phyloP scores from a whole-genome alignment of 37 sponge, comb jelly and placozoan species.

The Amphimedon queenslandica region DNA sequence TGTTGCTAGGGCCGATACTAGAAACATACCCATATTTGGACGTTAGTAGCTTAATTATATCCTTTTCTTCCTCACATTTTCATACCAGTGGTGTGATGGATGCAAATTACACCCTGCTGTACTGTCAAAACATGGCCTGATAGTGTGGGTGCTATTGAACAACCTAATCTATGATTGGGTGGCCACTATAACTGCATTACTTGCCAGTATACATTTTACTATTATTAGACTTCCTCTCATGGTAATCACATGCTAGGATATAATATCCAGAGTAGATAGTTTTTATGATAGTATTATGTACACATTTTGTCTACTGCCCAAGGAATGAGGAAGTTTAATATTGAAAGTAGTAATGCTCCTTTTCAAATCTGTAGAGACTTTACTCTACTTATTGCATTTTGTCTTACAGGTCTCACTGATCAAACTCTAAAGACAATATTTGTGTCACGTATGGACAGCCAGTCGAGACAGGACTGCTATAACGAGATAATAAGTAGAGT shows the following conservation, averaged over 20 bases:
- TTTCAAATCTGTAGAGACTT: background rate
- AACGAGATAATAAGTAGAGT: constrained; percentile 42
- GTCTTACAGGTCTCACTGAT: constrained; percentile 15
- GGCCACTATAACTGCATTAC: background rate
- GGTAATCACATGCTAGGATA: too few species aligned
- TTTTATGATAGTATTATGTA: background rate
- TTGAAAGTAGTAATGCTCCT: background rate
- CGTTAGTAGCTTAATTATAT: constrained; percentile 20
- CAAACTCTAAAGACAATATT: constrained; percentile 39
- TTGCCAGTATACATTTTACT: background rate
- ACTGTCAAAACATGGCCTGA: too few species aligned
- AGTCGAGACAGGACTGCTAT: constrained; percentile 27
- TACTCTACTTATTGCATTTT: background rate
- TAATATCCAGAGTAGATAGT: too few species aligned
- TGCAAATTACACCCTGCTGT: too few species aligned
- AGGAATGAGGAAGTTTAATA: background rate
- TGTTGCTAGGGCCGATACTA: constrained; percentile 18
- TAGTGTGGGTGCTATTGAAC: too few species aligned
- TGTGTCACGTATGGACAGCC: constrained; percentile 34
- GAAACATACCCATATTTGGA: constrained; percentile 46
- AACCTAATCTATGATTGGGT: too few species aligned
- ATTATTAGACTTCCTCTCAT: too few species aligned
- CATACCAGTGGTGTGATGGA: background rate
- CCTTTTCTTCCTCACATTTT: background rate
- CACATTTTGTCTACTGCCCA: background rate